phyloP scores from a whole-genome alignment of 2,113 vertebrate species.

The Cyprinodon tularosa region DNA sequence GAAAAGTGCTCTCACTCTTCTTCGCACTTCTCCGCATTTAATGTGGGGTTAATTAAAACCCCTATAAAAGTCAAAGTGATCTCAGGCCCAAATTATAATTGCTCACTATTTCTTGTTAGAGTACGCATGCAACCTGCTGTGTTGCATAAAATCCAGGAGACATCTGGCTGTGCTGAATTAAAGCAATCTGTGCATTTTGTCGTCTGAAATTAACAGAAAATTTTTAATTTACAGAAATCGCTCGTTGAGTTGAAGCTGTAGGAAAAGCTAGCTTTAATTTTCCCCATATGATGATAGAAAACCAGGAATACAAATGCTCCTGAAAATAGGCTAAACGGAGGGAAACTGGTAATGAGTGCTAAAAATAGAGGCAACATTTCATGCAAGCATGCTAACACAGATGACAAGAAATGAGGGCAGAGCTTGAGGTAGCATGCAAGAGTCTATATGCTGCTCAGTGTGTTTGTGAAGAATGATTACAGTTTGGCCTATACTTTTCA shows the following conservation, averaged over 20 bases:
- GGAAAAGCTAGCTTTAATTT: neutral
- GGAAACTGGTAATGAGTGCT: constrained; percentile 35
- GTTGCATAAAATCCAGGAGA: neutral
- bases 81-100: neutral
- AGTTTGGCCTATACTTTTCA: too few relatives aligned
- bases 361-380: constrained; percentile 52
- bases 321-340: constrained; percentile 6
- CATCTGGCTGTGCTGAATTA: neutral
- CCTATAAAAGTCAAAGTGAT: neutral
- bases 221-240: constrained; percentile 9
- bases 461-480: neutral
- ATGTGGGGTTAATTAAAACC: neutral
- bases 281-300: constrained; percentile 21
- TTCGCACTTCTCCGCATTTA: neutral
- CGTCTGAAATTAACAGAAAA: constrained; percentile 14
- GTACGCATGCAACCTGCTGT: neutral
- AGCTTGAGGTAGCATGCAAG: neutral
- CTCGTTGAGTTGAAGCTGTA: constrained; percentile 31
- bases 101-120: neutral
- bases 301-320: neutral
- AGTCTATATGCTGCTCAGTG: neutral
- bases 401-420: constrained; percentile 39
- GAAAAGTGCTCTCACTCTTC: neutral
- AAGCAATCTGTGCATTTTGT: neutral
- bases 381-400: constrained; percentile 34